Evolutionary conservation across 2,888 invertebrate genomes (phyloP).

Genomic region (Epinotia nisella): DNA sequence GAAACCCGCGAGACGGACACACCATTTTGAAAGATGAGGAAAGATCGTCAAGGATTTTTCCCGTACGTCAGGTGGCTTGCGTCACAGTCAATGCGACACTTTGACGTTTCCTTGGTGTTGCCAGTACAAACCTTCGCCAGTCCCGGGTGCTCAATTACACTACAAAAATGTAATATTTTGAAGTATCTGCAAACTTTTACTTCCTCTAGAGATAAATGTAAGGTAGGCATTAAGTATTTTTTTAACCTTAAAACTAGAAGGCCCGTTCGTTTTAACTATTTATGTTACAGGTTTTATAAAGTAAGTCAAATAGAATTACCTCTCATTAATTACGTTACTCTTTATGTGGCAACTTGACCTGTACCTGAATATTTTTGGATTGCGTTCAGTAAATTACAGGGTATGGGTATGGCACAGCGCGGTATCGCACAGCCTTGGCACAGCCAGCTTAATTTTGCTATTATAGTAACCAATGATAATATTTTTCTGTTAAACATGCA

Average conservation of each 20-base stretch:
- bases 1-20: slow-evolving; percentile 77
- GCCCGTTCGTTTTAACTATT: background rate
- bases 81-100: slow-evolving; percentile 77
- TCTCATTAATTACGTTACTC: background rate
- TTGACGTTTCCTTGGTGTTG: slow-evolving; percentile 59
- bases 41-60: slow-evolving; percentile 77
- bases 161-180: background rate
- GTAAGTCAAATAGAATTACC: background rate
- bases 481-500: background rate
- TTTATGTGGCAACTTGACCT: slow-evolving; percentile 15
- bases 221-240: background rate
- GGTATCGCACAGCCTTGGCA: background rate
- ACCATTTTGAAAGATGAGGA: slow-evolving; percentile 82
- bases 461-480: background rate
- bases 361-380: slow-evolving; percentile 7
- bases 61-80: slow-evolving; percentile 64
- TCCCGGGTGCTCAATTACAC: background rate
- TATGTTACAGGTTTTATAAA: background rate
- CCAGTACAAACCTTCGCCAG: slow-evolving; percentile 29
- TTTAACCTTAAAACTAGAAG: background rate
- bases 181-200: background rate
- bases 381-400: slow-evolving; percentile 41
- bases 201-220: background rate
- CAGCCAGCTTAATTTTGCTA: background rate
- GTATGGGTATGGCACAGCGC: slow-evolving; percentile 2